Evolutionary conservation across 35 echinoderm and acorn worm species (phyloP), one percentile per base, ranked within the genome.

Genomic region (Apostichopus japonicus): DNA sequence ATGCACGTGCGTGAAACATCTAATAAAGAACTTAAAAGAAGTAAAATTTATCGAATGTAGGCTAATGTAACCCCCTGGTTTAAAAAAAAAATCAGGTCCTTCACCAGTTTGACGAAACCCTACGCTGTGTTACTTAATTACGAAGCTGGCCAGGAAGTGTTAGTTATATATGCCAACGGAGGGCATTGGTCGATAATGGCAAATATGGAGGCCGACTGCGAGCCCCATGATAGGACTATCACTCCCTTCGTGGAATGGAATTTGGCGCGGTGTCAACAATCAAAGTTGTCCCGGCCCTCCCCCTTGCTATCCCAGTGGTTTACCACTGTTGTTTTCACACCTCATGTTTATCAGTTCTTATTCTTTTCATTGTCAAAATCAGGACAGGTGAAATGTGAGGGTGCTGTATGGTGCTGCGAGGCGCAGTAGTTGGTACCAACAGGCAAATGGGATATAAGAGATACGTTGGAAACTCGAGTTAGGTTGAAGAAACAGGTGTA

Each of bases 81-180:
- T 15, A 67, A 65, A 75, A 15, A n/a, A 75, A 75, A 23, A 75
- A 75, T 0, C 71, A 75, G 71, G 21, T 75, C 71, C n/a, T 75
- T 75, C 4, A 75, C 71, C 71, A 19, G 15, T 75, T 21, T n/a
- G 71, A 75, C 71, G 71, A 75, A 75, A 21, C 7, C 14, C 16
- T 21, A n/a, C 11, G 71, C 22, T n/a, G 17, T 75, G 71, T 75
- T 75, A 19, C 71, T 75, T 75, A 75, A 75, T 75, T 75, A 75
- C n/a, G 21, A 19, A 75, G 71, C 71, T 5, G 15, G 16, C 71
- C 17, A 75, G 71, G 71, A 84, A 84, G 56, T 84, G 14, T 14
- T 84, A 57, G 14, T 14, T 84, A 57, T 84, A 84, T 4, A 84
- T 84, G 24, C 81, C 81, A 84, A 84, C 81, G 81, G 81, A 84